Evolutionary conservation across 2,113 vertebrate species (phyloP), one percentile per base, ranked within the genome.

Genomic region (Oreochromis spilurus): DNA sequence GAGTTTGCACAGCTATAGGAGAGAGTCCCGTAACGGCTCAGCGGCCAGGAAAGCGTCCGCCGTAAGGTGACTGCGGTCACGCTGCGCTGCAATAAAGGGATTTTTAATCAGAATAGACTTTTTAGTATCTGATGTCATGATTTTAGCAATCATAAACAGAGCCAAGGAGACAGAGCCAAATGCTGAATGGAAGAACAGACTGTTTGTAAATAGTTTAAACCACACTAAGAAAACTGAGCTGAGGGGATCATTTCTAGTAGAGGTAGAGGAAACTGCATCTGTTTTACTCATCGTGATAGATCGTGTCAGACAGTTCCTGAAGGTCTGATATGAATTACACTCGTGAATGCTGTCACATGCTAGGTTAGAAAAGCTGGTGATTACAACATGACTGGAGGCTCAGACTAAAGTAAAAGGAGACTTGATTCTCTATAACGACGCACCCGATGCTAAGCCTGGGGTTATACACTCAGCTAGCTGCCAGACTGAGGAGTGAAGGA

Each of bases 1-100:
- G 80, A 80, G 82, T 93, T 94, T 89, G 93, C 90, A 94, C 91
- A 89, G 88, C 86, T 88, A 84, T 84, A 85, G 81, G 84, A 80
- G 19, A 79, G 16, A 1, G 43, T 38, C 34, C 10, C 21, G 1
- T n/a, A 7, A 40, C 2, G 19, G 65, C 78, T 26, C 34, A 43
- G 21, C 4, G n/a, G n/a, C 40, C 75, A 21, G n/a, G 50, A 81
- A 21, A n/a, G 50, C 4, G 2, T 75, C 54, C 4, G 13, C 81
- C 29, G 36, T 6, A 6, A 57, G n/a, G 72, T 50, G 72, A 52
- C 45, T n/a, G 26, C 9, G 0, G 45, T 77, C 26, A 77, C 16
- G 26, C 43, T 29, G 70, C 2, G 26, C 29, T 75, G 82, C 54
- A 79, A 86, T 53, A 36, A 82, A 67, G 75, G 78, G 57, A 75